Evolutionary conservation across 1,140 invertebrate genomes (phyloP).

Genomic region (Aricia agestis): DNA sequence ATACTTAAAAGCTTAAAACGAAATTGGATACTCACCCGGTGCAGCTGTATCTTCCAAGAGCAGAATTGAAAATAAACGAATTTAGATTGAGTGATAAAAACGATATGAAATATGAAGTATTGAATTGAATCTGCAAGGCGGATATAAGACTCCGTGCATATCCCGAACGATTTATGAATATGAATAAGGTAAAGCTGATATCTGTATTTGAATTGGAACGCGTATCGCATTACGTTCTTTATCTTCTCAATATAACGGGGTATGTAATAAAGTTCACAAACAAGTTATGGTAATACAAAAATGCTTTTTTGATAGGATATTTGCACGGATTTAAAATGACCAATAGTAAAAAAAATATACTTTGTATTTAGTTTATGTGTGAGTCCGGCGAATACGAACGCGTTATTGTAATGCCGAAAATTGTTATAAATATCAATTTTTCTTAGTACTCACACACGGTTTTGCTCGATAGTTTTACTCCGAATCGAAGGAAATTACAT

Average conservation of each 20-base stretch:
- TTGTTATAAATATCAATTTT: no score
- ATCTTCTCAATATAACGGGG: neutral
- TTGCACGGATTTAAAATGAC: no score
- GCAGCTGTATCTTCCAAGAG: no score
- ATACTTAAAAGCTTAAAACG: no score
- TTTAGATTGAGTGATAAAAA: neutral
- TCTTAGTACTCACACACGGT: no score
- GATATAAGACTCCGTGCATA: constrained; percentile 14
- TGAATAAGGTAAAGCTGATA: constrained; percentile 12
- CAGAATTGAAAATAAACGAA: neutral
- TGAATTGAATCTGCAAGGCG: constrained; percentile 11
- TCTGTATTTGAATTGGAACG: constrained; percentile 13
- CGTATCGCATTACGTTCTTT: constrained; percentile 6
- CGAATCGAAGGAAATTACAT: no score
- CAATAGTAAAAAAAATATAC: no score
- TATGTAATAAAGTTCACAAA: neutral
- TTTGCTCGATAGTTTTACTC: no score
- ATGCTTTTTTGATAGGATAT: neutral
- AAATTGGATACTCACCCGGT: neutral
- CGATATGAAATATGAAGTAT: constrained; percentile 14
- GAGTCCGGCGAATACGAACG: no score
- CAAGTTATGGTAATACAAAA: neutral
- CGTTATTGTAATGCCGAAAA: no score
- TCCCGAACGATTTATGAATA: constrained; percentile 12
- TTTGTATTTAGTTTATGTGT: no score